Evolutionary conservation across 2,888 invertebrate genomes (phyloP).

Genomic region (Chrysotoxum bicinctum): DNA sequence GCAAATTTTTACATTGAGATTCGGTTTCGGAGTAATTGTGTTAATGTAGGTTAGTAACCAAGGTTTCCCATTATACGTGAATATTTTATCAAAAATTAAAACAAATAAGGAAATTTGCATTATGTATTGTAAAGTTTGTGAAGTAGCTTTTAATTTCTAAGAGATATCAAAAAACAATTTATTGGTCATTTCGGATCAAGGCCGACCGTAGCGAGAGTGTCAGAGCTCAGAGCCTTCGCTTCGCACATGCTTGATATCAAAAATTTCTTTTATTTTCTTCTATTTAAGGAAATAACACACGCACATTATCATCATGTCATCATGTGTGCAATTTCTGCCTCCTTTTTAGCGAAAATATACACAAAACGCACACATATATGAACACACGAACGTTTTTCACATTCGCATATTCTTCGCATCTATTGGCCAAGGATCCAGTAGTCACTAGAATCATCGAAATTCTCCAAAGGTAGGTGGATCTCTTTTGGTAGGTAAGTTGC

Average conservation of each 20-base stretch:
- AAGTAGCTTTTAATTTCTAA: not conserved
- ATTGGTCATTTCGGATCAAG: constrained; percentile 1
- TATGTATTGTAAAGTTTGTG: no score
- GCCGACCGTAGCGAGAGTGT: not conserved
- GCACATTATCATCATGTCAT: constrained; percentile 56
- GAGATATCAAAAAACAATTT: not conserved
- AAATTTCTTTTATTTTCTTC: constrained; percentile 1
- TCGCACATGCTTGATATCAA: constrained; percentile 28
- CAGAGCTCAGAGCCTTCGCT: not conserved
- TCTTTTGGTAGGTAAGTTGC: constrained; percentile 58
- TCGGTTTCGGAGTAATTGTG: no score
- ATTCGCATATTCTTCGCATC: constrained; percentile 71
- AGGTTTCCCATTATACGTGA: no score
- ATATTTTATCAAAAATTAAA: no score
- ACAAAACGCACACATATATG: constrained; percentile 23
- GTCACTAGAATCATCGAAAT: constrained; percentile 65
- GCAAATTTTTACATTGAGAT: no score
- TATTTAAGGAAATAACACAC: constrained; percentile 38
- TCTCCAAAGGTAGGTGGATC: constrained; percentile 71
- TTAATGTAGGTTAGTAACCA: no score
- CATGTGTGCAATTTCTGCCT: constrained; percentile 32
- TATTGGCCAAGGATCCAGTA: constrained; percentile 68
- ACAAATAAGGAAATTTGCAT: no score
- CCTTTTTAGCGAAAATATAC: constrained; percentile 28
- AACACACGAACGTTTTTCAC: constrained; percentile 37